These are phyloP conservation scores for Malurus leucopterus DNA, from an alignment of 2,797 vertebrate species.

Conservation along the genomic window DNA sequence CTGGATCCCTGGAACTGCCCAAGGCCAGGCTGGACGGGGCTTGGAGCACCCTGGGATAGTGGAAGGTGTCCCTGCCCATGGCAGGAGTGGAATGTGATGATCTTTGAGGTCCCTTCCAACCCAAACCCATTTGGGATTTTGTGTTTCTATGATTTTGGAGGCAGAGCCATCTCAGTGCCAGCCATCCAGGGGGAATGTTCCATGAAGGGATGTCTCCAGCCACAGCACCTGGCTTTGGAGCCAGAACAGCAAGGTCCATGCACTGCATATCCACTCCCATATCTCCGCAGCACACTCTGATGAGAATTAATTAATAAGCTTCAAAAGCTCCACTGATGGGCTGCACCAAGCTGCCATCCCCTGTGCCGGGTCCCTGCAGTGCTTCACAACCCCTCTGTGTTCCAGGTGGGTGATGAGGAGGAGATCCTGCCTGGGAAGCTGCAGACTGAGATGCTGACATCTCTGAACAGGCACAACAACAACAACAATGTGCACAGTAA, in stretches of 20 bases:
- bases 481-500: conserved; percentile 68
- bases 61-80: neutral
- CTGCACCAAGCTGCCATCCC: rapidly evolving
- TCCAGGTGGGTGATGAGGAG: conserved; percentile 86
- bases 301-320: neutral
- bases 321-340: neutral
- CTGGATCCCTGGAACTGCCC: neutral
- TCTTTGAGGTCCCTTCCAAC: neutral
- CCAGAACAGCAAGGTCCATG: neutral
- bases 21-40: rapidly evolving
- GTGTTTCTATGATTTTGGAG: neutral
- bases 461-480: conserved; percentile 66
- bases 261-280: neutral
- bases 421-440: conserved; percentile 87
- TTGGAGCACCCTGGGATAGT: neutral
- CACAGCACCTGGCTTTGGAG: neutral
- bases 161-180: neutral
- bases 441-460: conserved; percentile 78
- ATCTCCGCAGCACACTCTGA: neutral
- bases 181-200: neutral
- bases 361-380: rapidly evolving
- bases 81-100: neutral
- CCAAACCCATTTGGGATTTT: neutral
- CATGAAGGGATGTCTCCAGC: neutral
- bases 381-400: neutral